A percentile compares a stretch with the other conserved stretches of the same genome.
phyloP scores from a whole-genome alignment of 1,140 invertebrate genomes.

The Psilanteris sp. region DNA sequence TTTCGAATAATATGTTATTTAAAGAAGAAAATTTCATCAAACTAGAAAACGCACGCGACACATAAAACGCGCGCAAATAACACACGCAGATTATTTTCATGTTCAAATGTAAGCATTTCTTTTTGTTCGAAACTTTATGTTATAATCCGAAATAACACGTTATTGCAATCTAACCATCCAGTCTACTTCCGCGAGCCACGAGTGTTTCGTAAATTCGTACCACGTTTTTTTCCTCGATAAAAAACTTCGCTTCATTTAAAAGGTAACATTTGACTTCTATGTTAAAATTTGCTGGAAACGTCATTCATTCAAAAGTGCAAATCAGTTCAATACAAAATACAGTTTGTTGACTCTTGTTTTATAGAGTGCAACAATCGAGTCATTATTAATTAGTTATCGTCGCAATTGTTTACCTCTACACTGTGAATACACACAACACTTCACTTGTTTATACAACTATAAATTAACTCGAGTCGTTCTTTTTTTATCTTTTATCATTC shows the following conservation, averaged over 20 bases:
- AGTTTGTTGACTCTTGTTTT: no score
- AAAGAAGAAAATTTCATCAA: constrained; percentile 19
- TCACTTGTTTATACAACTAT: no score
- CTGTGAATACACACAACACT: no score
- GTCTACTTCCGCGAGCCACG: constrained; percentile 8
- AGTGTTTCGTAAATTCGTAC: constrained; percentile 25
- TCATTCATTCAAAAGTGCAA: background rate
- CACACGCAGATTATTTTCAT: background rate
- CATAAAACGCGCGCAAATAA: background rate
- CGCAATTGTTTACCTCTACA: constrained; percentile 1
- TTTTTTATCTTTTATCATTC: no score
- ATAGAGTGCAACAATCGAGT: background rate
- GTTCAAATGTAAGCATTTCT: background rate
- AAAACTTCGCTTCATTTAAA: constrained; percentile 7
- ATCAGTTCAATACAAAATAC: background rate
- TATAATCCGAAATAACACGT: constrained; percentile 23
- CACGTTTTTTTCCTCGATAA: constrained; percentile 21
- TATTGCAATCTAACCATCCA: constrained; percentile 2
- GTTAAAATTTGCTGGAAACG: no score
- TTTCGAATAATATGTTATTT: constrained; percentile 48
- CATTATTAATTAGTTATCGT: constrained; percentile 3
- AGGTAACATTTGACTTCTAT: constrained; percentile 5
- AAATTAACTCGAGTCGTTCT: no score
- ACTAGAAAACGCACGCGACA: background rate
- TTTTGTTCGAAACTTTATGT: constrained; percentile 20